These are phyloP conservation scores for Cephus runcator DNA, from an alignment of 2,888 invertebrate genomes.

Conservation along the genomic window DNA sequence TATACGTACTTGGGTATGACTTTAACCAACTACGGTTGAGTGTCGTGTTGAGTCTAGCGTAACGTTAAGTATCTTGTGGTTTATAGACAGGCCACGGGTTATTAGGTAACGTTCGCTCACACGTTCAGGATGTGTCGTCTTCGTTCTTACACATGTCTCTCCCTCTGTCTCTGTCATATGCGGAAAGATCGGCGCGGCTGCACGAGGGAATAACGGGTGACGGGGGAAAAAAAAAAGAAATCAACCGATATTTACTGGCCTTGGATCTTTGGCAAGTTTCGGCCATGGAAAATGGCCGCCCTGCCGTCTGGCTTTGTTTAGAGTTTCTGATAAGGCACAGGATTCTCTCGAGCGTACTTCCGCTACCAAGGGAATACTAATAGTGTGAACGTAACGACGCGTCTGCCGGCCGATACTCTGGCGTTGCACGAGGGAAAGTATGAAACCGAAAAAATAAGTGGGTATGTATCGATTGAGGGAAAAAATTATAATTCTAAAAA, in stretches of 20 bases:
- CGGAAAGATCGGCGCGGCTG: not conserved
- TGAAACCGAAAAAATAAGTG: not conserved
- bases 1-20: not conserved
- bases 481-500: not conserved
- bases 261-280: constrained; percentile 47
- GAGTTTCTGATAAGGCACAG: constrained; percentile 55
- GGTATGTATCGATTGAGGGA: not conserved
- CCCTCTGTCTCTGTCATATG: not conserved
- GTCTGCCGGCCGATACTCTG: not conserved
- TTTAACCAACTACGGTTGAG: not conserved
- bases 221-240: not conserved
- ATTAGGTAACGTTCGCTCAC: constrained; percentile 56
- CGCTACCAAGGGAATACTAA: constrained; percentile 32
- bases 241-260: constrained; percentile 25
- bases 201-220: not conserved
- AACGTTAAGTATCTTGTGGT: not conserved
- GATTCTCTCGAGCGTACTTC: constrained; percentile 57
- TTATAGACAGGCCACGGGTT: constrained; percentile 38
- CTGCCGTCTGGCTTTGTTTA: constrained; percentile 3
- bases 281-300: constrained; percentile 52
- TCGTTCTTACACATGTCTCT: not conserved
- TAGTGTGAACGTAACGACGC: constrained; percentile 9
- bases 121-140: constrained; percentile 35
- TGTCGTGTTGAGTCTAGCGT: not conserved
- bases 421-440: not conserved